Evolutionary conservation across 92 coral and sea anemone genomes (phyloP).

Genomic region (Epizoanthus stellaris): DNA sequence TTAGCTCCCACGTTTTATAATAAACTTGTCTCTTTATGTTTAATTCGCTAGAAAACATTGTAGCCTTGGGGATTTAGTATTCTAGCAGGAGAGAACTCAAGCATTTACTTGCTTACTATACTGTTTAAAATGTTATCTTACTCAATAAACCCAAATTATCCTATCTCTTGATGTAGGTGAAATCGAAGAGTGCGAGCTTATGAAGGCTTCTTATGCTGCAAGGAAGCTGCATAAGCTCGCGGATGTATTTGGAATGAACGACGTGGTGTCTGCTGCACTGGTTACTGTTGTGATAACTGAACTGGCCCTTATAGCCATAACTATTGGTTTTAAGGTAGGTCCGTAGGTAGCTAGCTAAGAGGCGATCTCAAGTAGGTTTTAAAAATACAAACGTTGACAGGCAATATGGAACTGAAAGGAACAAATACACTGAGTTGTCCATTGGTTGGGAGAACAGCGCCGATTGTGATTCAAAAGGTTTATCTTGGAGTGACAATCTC

Average conservation of each 20-base stretch:
- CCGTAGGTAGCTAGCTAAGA: background rate
- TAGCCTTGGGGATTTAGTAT: too few relatives aligned
- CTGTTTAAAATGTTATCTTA: too few relatives aligned
- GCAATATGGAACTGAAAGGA: background rate
- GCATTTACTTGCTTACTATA: too few relatives aligned
- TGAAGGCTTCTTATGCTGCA: conserved; percentile 30
- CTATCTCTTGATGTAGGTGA: conserved; percentile 11
- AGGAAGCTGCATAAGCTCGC: conserved; percentile 23
- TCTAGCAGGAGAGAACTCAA: too few relatives aligned
- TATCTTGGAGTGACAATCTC: too few relatives aligned
- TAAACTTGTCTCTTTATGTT: too few relatives aligned
- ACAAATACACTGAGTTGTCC: background rate
- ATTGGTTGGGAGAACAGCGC: too few relatives aligned
- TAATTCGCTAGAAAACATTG: too few relatives aligned
- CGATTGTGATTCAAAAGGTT: too few relatives aligned
- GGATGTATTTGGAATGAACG: conserved; percentile 2
- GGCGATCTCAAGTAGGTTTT: background rate
- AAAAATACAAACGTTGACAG: background rate
- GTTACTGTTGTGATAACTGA: conserved; percentile 5
- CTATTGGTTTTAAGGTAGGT: conserved; percentile 30
- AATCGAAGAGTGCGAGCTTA: conserved; percentile 38
- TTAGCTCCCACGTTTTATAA: too few relatives aligned
- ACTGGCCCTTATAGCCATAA: background rate
- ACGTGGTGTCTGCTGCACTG: background rate
- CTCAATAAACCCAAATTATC: too few relatives aligned